Evolutionary conservation across 2,113 vertebrate species (phyloP).

Genomic region (Neolamprologus tretocephalus): DNA sequence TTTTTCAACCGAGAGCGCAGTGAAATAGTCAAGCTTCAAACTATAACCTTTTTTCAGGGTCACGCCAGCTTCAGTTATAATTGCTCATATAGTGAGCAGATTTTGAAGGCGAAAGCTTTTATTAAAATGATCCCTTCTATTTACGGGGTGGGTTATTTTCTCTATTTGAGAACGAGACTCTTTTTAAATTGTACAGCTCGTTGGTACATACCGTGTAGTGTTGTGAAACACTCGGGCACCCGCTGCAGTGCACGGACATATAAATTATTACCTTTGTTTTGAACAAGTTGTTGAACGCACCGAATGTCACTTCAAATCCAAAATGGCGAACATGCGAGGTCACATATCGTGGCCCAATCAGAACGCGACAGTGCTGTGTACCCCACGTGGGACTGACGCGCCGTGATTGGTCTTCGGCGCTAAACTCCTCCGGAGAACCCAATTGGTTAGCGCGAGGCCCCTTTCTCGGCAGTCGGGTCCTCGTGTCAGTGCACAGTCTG

Average conservation of each 20-base stretch:
- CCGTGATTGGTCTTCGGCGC: constrained; percentile 59
- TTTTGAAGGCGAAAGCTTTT: background rate
- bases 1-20: background rate
- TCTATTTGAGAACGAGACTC: background rate
- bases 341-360: constrained; percentile 64
- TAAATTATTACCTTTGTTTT: constrained; percentile 65
- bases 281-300: constrained; percentile 69
- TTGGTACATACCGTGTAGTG: background rate
- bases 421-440: constrained; percentile 54
- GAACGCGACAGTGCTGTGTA: background rate
- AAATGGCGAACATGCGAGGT: constrained; percentile 84
- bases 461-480: constrained; percentile 79
- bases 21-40: background rate
- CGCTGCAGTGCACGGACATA: background rate
- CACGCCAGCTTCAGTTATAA: background rate
- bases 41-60: background rate
- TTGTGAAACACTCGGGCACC: background rate
- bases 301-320: constrained; percentile 75
- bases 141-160: background rate
- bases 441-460: constrained; percentile 70
- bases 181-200: background rate
- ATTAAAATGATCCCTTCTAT: background rate
- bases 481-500: constrained; percentile 78
- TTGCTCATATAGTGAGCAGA: background rate
- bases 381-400: constrained; percentile 77